Percentiles rank a stretch among this genome's conserved stretches.
These are phyloP conservation scores for Caenorhabditis imperialis DNA, from an alignment of 2,888 invertebrate genomes.

Conservation along the genomic window DNA sequence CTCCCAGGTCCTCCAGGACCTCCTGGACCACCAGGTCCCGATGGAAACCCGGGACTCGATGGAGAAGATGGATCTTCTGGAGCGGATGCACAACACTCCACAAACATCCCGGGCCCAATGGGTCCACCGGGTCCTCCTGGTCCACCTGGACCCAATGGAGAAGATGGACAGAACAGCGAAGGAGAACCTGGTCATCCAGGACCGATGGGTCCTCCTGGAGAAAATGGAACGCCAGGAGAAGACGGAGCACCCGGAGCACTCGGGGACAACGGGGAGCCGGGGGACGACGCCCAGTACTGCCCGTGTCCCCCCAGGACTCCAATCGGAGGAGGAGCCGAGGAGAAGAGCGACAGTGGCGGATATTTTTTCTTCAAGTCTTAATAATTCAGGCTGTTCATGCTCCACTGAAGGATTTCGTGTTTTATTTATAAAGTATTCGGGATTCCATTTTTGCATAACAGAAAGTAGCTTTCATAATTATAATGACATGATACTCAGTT, in stretches of 20 bases:
- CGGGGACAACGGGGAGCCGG: conserved; percentile 48
- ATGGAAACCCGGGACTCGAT: conserved; percentile 16
- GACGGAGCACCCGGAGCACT: conserved; percentile 27
- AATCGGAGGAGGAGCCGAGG: conserved; percentile 12
- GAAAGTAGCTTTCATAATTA: neutral
- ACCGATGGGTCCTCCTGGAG: conserved; percentile 33
- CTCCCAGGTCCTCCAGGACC: conserved; percentile 33
- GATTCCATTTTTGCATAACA: too few species aligned
- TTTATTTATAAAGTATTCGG: too few species aligned
- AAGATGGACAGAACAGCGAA: conserved; percentile 18
- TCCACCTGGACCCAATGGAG: conserved; percentile 39
- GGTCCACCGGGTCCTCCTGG: conserved; percentile 50
- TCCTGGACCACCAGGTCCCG: conserved; percentile 39
- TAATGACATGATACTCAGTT: neutral
- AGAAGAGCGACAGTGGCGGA: conserved; percentile 27
- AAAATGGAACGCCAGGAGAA: conserved; percentile 29
- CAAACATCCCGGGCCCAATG: conserved; percentile 31
- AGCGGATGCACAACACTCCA: conserved; percentile 15
- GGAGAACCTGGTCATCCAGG: conserved; percentile 41
- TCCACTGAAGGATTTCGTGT: too few species aligned
- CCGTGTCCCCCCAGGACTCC: conserved; percentile 55
- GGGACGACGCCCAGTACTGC: conserved; percentile 58
- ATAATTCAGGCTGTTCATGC: too few species aligned
- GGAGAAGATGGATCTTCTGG: conserved; percentile 36
- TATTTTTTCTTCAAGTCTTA: conserved; percentile 41